Percentiles rank a stretch among this genome's conserved stretches.
Conservation (phyloP, 2,113 vertebrate species). For the Brienomyrus brachyistius region DNA sequence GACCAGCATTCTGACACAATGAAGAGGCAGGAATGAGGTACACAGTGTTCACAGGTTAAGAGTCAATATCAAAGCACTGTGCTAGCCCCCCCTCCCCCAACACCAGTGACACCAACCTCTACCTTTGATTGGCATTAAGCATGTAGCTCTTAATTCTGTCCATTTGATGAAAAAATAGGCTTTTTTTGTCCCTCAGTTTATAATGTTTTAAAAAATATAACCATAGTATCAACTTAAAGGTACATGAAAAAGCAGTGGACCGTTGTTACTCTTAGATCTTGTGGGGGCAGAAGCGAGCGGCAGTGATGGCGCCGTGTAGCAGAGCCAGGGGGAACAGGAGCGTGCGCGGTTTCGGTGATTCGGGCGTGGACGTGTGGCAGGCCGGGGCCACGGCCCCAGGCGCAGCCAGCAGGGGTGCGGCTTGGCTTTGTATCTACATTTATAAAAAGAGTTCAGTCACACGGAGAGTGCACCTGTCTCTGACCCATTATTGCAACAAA, state of each 20-base stretch:
- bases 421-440: constrained; percentile 36
- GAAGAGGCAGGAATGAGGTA: constrained; percentile 40
- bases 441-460: constrained; percentile 61
- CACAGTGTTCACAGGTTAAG: constrained; percentile 53
- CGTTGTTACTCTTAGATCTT: constrained; percentile 67
- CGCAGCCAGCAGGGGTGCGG: constrained; percentile 49
- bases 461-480: constrained; percentile 68
- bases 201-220: constrained; percentile 23
- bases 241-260: constrained; percentile 43
- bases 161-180: constrained; percentile 38
- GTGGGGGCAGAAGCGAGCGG: constrained; percentile 32
- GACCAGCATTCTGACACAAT: constrained; percentile 13
- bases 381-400: constrained; percentile 40
- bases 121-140: constrained; percentile 31
- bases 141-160: constrained; percentile 29
- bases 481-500: constrained; percentile 94
- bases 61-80: constrained; percentile 39
- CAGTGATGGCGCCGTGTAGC: background rate
- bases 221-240: constrained; percentile 19
- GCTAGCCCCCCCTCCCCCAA: constrained; percentile 29
- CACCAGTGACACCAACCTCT: constrained; percentile 35
- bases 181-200: background rate
- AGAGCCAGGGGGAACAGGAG: background rate
- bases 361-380: constrained; percentile 43
- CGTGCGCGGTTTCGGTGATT: constrained; percentile 54